phyloP scores from a whole-genome alignment of 2,113 vertebrate genomes.

The Antennarius striatus region DNA sequence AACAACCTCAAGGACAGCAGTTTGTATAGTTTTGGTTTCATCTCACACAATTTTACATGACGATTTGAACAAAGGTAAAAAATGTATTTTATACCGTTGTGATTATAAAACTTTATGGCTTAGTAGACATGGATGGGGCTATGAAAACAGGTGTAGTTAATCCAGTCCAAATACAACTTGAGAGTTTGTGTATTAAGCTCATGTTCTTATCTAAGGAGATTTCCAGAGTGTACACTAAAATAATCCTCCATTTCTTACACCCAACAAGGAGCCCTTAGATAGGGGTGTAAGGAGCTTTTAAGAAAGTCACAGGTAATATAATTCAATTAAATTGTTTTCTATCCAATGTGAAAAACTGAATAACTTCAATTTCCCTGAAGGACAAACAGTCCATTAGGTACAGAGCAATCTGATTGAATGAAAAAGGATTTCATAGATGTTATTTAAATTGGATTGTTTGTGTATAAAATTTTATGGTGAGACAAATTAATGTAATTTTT shows the following conservation, averaged over 20 bases:
- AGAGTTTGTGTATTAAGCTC: slow-evolving; percentile 27
- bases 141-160: slow-evolving; percentile 41
- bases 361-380: slow-evolving; percentile 10
- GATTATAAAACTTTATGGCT: slow-evolving; percentile 23
- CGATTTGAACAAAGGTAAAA: slow-evolving; percentile 26
- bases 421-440: slow-evolving; percentile 23
- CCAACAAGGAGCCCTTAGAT: slow-evolving; percentile 11
- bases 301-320: slow-evolving; percentile 6
- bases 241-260: slow-evolving; percentile 25
- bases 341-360: slow-evolving; percentile 1
- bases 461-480: slow-evolving; percentile 9
- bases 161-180: slow-evolving; percentile 30
- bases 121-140: background rate
- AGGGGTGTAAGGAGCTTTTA: slow-evolving; percentile 17
- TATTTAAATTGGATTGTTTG: slow-evolving; percentile 5
- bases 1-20: slow-evolving; percentile 35
- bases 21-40: slow-evolving; percentile 51
- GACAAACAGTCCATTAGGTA: slow-evolving; percentile 22
- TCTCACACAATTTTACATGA: slow-evolving; percentile 45
- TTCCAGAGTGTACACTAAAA: slow-evolving; percentile 22
- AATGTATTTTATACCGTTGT: slow-evolving; percentile 21
- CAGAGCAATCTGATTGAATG: slow-evolving; percentile 7
- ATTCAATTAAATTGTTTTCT: slow-evolving; percentile 15
- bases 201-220: slow-evolving; percentile 21
- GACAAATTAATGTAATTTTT: slow-evolving; percentile 9